Base-by-base conservation (phyloP, 1,140 invertebrate species). In the Dendroctonus ponderosae region DNA sequence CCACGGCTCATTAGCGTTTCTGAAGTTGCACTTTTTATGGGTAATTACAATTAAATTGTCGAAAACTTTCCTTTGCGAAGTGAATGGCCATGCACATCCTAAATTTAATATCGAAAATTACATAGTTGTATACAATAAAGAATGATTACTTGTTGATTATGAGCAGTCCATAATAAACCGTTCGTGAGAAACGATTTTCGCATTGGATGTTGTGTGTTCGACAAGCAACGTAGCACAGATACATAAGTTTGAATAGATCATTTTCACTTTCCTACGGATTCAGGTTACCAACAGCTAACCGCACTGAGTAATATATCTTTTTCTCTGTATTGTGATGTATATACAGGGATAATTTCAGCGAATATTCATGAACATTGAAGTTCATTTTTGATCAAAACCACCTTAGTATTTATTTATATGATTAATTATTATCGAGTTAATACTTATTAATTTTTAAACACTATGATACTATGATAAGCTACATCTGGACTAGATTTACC, bases 31-130 rank as follows among this genome's bases (percentile, higher is more conserved):
- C 26, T 26, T 26, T 26, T 26, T 26, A 26, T 26, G 26, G 26
- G 26, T 26, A 26, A 26, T 26, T 26, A 3, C 38, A 58, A 58
- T 58, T 43, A 58, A 58, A 14, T 15, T 6, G 12, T 43, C 56
- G 12, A 58, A 54, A 58, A 58, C 56, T 58, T 58, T 58, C 56
- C 46, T 58, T 58, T 15, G 46, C 11, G 7, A 44, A 58, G 56
- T 58, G 56, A 58, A 58, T 8, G 56, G 56, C 42, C 56, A n/a
- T 15, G 15, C 39, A 58, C 56, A 58, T 58, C 56, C 46, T 46
- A 58, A 12, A 58, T 58, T 58, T 58, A 58, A 58, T 58, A 46
- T 58, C 39, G 38, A 56, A 14, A 58, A 58, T 58, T 12, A 58
- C 56, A 43, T 42, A 58, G 9, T 46, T 12, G 9, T 9, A 46